Base-by-base conservation (phyloP, 2,888 invertebrate species). In the Octonoba sinensis region DNA sequence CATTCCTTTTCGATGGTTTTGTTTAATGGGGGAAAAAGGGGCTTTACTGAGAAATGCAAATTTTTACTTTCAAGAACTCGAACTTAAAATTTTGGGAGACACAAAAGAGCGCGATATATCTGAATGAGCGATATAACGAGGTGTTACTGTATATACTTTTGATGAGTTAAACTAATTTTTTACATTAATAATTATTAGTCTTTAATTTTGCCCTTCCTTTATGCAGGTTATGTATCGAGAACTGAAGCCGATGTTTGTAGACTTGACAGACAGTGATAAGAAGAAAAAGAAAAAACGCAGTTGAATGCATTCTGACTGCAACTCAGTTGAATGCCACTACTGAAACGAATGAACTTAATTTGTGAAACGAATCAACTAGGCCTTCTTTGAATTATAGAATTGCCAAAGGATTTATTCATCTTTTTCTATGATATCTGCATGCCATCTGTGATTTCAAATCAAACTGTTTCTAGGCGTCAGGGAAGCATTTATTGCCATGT, bases 251-350 rank as follows among this genome's bases (percentile, higher is more conserved):
- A 83, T 73, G 74, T 72, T 83, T 36, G 74, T 71, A 8, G 77
- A 79, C 56, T 49, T 83, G 15, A 79, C 78, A 4, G 83, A 83
- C 60, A 73, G 67, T 47, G 83, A 83, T n/a, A 83, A 79, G 62
- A 83, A 79, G 54, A 79, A 75, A 62, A 79, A 75, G 44, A 83
- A 79, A 49, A 83, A 83, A 60, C 66, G 72, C 13, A 83, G 60
- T 56, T 83, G 75, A 83, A 20, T 13, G 27, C 18, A 1, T 20
- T 4, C 57, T 15, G 46, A 44, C 47, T n/a, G 24, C 6, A 11
- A 36, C 60, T 36, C 3, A 16, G 3, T 22, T 57, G 20, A 36
- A 3, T 18, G 16, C 18, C 18, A 6, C 13, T 18, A 44, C 16
- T 36, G 57, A 65, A 65, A 65, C 24, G 65, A 59, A 62, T 36